Evolutionary conservation across 1,140 invertebrate species (phyloP).

Genomic region (Ditylenchus dipsaci): DNA sequence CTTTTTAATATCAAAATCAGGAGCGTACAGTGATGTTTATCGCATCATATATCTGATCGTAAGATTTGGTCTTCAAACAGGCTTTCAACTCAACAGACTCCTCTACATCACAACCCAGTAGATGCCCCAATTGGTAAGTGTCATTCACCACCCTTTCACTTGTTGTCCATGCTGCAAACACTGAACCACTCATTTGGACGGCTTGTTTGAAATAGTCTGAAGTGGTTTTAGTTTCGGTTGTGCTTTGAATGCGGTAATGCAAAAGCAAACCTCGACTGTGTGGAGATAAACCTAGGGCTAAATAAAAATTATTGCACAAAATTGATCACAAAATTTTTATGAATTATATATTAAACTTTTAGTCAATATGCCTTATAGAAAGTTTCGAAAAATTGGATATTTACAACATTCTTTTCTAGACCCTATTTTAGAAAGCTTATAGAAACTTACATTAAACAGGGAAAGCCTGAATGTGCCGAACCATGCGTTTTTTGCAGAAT

Average conservation of each 20-base stretch:
- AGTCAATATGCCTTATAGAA: too few relatives aligned
- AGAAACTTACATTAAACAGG: too few relatives aligned
- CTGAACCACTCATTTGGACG: constrained; percentile 40
- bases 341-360: too few relatives aligned
- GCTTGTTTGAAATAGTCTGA: constrained; percentile 38
- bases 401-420: too few relatives aligned
- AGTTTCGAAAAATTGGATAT: too few relatives aligned
- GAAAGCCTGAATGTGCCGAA: too few relatives aligned
- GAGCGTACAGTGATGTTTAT: constrained; percentile 22
- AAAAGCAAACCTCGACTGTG: constrained; percentile 13
- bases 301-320: too few relatives aligned
- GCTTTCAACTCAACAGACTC: constrained; percentile 27
- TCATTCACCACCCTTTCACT: constrained; percentile 14
- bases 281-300: constrained; percentile 7
- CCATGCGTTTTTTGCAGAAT: too few relatives aligned
- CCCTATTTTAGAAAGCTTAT: too few relatives aligned
- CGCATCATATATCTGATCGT: constrained; percentile 29
- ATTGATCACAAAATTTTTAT: too few relatives aligned
- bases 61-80: constrained; percentile 23
- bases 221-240: neutral
- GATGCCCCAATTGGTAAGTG: constrained; percentile 27
- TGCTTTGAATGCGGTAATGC: neutral
- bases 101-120: constrained; percentile 22
- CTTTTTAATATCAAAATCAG: neutral
- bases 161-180: constrained; percentile 22